phyloP scores from a whole-genome alignment of 2,113 vertebrate genomes.

The Pseudopipra pipra region DNA sequence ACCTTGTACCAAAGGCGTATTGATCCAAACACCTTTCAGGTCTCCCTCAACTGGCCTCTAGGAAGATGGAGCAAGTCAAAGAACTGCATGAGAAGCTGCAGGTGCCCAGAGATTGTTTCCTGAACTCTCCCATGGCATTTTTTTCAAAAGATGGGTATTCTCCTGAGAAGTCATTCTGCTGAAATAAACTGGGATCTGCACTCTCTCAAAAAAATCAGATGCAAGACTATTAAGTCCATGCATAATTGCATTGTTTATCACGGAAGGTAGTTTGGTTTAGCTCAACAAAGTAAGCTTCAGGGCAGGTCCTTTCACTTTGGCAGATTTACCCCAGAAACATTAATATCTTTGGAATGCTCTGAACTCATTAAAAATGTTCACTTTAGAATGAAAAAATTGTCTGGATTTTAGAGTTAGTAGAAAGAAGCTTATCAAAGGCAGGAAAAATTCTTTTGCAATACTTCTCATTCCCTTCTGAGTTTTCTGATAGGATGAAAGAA shows the following conservation, averaged over 20 bases:
- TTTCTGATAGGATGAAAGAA: background rate
- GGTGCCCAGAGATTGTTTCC: background rate
- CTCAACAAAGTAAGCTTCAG: background rate
- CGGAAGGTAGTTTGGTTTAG: background rate
- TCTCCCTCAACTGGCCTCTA: accelerated
- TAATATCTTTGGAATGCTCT: background rate
- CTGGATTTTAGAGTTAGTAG: background rate
- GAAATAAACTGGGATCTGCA: background rate
- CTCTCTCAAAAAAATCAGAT: background rate
- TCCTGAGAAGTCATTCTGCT: background rate
- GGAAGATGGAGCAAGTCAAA: background rate
- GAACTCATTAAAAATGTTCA: background rate
- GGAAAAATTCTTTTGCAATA: background rate
- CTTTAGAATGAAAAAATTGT: background rate
- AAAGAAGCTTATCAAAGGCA: background rate
- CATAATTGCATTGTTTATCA: background rate
- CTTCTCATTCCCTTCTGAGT: background rate
- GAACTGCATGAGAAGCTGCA: background rate
- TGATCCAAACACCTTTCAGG: background rate
- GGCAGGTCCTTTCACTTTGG: background rate
- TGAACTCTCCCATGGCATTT: background rate
- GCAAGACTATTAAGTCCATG: background rate
- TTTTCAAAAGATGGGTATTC: background rate
- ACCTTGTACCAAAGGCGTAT: background rate
- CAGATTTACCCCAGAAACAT: background rate